Conservation (phyloP, 2,888 invertebrate genomes). For the Dioctria rufipes region DNA sequence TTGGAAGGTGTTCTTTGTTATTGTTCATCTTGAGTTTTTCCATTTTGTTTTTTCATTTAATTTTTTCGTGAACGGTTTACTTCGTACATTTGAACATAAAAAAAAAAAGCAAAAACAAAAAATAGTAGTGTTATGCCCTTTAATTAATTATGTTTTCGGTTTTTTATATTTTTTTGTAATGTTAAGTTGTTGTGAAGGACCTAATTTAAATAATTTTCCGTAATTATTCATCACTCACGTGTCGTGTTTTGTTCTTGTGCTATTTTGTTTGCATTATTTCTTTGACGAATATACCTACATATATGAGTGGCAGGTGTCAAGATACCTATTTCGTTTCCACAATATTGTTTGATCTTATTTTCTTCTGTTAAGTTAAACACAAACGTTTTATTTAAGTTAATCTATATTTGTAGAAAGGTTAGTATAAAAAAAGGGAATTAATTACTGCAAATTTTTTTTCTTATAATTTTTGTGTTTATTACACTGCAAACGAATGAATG, state of each 20-base stretch:
- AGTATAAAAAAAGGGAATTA: not conserved
- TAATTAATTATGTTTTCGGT: not conserved
- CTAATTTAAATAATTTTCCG: slow-evolving; percentile 10
- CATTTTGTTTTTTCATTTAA: slow-evolving; percentile 46
- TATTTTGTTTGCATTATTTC: not conserved
- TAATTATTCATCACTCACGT: slow-evolving; percentile 25
- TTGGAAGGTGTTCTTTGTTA: slow-evolving; percentile 43
- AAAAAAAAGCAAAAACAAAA: slow-evolving; percentile 7
- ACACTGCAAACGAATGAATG: not conserved
- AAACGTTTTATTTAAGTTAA: slow-evolving; percentile 22
- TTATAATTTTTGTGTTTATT: slow-evolving; percentile 33
- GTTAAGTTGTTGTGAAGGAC: slow-evolving; percentile 33
- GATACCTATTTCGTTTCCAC: not conserved
- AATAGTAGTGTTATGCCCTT: not conserved
- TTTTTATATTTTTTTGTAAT: slow-evolving; percentile 17
- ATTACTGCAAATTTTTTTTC: slow-evolving; percentile 21
- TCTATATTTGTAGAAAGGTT: slow-evolving; percentile 23
- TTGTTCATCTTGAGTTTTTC: slow-evolving; percentile 34
- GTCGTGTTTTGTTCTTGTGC: slow-evolving; percentile 14
- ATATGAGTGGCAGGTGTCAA: slow-evolving; percentile 36
- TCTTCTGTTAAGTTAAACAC: slow-evolving; percentile 15
- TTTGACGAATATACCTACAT: not conserved
- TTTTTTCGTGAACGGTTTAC: slow-evolving; percentile 8
- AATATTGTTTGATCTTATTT: not conserved
- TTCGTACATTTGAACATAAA: not conserved